Conservation (phyloP, 2,888 invertebrate species). For the Orchesella flavescens region DNA sequence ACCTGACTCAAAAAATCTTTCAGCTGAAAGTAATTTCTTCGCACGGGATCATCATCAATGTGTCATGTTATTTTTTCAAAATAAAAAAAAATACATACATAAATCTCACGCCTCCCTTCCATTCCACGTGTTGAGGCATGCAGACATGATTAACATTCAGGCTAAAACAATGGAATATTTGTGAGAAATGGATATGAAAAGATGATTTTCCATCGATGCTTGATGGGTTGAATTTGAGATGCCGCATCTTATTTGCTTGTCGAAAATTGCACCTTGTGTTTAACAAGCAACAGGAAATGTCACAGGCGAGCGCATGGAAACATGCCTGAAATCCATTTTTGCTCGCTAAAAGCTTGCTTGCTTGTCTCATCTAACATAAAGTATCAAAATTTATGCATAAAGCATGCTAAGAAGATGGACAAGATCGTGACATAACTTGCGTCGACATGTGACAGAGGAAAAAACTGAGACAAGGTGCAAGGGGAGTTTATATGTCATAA, state of each 20-base stretch:
- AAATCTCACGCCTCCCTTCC: neutral
- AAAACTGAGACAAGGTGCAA: neutral
- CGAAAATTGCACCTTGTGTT: slow-evolving; percentile 29
- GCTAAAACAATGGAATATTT: neutral
- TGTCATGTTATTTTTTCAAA: neutral
- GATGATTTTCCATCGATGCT: neutral
- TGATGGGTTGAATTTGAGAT: too few species aligned
- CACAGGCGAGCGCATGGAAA: neutral
- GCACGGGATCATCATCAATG: slow-evolving; percentile 3
- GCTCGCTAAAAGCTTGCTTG: slow-evolving; percentile 20
- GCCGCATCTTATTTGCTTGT: slow-evolving; percentile 13
- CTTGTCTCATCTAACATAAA: neutral
- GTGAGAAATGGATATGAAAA: neutral
- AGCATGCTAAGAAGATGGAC: slow-evolving; percentile 1
- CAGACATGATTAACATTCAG: neutral
- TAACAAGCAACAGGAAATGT: slow-evolving; percentile 38
- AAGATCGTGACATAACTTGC: slow-evolving; percentile 17
- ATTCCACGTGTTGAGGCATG: neutral
- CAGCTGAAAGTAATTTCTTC: neutral
- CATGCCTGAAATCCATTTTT: neutral
- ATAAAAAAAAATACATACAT: neutral
- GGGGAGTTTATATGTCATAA: neutral
- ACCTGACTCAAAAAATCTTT: too few species aligned
- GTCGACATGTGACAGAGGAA: slow-evolving; percentile 19
- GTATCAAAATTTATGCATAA: neutral